phyloP scores from a whole-genome alignment of 2,113 vertebrate species.

The Cebidichthys violaceus region DNA sequence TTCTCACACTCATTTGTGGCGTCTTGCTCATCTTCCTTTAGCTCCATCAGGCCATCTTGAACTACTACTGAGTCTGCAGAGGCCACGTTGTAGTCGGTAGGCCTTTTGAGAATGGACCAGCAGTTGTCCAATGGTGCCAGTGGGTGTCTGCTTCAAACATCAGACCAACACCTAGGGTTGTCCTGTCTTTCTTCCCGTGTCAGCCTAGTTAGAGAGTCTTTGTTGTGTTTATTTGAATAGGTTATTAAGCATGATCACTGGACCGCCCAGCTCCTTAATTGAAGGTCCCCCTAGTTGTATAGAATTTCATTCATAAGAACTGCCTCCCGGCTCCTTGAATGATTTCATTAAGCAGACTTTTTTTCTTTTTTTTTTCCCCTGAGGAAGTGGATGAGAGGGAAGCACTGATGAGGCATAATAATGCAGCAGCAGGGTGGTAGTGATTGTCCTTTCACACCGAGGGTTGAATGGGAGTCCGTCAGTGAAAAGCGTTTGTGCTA shows the following conservation, averaged over 20 bases:
- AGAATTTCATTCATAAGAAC: constrained; percentile 66
- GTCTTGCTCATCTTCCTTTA: not conserved
- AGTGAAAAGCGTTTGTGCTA: constrained; percentile 43
- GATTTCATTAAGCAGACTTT: constrained; percentile 52
- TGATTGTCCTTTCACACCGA: constrained; percentile 58
- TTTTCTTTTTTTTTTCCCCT: constrained; percentile 22
- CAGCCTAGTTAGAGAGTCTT: constrained; percentile 41
- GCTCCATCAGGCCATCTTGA: constrained; percentile 22
- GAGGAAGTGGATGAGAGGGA: constrained; percentile 57
- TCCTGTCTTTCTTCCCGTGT: constrained; percentile 44
- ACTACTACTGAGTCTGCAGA: constrained; percentile 6
- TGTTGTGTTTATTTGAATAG: constrained; percentile 69
- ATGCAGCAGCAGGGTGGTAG: constrained; percentile 67
- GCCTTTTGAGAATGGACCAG: constrained; percentile 16
- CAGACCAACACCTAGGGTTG: constrained; percentile 35
- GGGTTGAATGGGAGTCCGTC: constrained; percentile 41
- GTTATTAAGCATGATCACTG: constrained; percentile 68
- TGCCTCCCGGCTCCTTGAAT: constrained; percentile 56
- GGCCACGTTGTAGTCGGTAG: not conserved
- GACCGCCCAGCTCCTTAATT: constrained; percentile 72
- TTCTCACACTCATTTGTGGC: not conserved
- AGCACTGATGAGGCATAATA: constrained; percentile 36
- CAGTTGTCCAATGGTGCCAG: constrained; percentile 38
- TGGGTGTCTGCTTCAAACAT: constrained; percentile 52
- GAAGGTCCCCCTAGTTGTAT: constrained; percentile 43